Evolutionary conservation across 2,113 vertebrate species (phyloP), one percentile per base, ranked within the genome.

Genomic region (Eudyptes chrysolophus): DNA sequence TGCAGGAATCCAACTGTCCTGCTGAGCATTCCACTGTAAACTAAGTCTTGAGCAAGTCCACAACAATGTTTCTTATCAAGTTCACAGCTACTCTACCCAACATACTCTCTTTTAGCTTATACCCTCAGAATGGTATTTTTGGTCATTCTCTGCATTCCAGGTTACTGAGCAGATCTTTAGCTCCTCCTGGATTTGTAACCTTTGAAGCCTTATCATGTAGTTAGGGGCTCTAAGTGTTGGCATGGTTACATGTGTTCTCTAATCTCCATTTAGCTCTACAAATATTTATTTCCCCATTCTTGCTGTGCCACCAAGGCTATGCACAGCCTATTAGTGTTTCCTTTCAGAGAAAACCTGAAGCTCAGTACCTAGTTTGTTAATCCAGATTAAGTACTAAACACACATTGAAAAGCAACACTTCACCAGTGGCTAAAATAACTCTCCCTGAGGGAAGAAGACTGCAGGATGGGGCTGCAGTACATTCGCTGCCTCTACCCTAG

Each of bases 61-160:
- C 60, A 36, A 24, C 0, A 0, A 5, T 16, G 14, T n/a, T 66
- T 40, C 18, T 84, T 12, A 48, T 1, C 17, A 16, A 74, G 26
- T 8, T n/a, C 46, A 34, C 55, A 74, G 10, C 7, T 11, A 17
- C n/a, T 9, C 26, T 13, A 42, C 25, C 2, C 52, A 64, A 16
- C 29, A 44, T 10, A 16, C 0, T 6, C 5, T 48, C 30, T 26
- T 72, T 14, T 10, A 78, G 24, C 14, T 51, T 72, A 29, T 8
- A 24, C 15, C 29, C 51, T n/a, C 46, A 29, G 14, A 58, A 40
- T 2, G 25, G 16, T 25, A 5, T 8, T 61, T 85, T 69, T 25
- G 16, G 27, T 29, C 36, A 30, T 74, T 58, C 26, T 51, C 40
- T 69, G 30, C 34, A 55, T 52, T 64, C 24, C 58, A 58, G 20